Evolutionary conservation across 2,888 invertebrate genomes (phyloP).

Genomic region (Calliphora vomitoria): DNA sequence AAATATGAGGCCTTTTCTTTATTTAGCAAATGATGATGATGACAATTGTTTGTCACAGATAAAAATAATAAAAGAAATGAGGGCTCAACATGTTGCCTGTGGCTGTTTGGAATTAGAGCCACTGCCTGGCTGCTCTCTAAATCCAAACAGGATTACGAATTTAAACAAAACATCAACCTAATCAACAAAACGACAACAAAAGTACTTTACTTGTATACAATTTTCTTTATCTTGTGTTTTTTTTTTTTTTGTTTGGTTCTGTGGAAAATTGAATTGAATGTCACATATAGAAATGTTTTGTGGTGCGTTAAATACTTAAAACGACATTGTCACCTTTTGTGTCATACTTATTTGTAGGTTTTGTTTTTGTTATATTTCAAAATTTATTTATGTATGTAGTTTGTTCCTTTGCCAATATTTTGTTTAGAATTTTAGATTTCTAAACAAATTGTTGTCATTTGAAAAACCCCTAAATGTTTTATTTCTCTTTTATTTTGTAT

Average conservation of each 20-base stretch:
- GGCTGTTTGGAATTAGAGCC: background rate
- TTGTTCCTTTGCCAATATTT: slow-evolving; percentile 34
- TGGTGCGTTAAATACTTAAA: slow-evolving; percentile 72
- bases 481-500: slow-evolving; percentile 37
- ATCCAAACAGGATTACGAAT: slow-evolving; percentile 65
- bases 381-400: slow-evolving; percentile 11
- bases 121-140: slow-evolving; percentile 12
- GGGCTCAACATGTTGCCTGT: slow-evolving; percentile 19
- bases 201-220: slow-evolving; percentile 46
- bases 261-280: slow-evolving; percentile 35
- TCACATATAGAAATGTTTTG: slow-evolving; percentile 56
- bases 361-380: slow-evolving; percentile 16
- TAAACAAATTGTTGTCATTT: slow-evolving; percentile 59
- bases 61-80: slow-evolving; percentile 6
- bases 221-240: background rate
- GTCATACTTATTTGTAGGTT: slow-evolving; percentile 44
- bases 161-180: slow-evolving; percentile 62
- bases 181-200: slow-evolving; percentile 58
- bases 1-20: slow-evolving; percentile 35
- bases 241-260: background rate
- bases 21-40: slow-evolving; percentile 5
- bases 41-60: slow-evolving; percentile 37
- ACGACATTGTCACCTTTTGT: slow-evolving; percentile 74
- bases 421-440: background rate
- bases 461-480: slow-evolving; percentile 54